Evolutionary conservation across 2,797 vertebrate genomes (phyloP).

Genomic region (Smutsia gigantea): DNA sequence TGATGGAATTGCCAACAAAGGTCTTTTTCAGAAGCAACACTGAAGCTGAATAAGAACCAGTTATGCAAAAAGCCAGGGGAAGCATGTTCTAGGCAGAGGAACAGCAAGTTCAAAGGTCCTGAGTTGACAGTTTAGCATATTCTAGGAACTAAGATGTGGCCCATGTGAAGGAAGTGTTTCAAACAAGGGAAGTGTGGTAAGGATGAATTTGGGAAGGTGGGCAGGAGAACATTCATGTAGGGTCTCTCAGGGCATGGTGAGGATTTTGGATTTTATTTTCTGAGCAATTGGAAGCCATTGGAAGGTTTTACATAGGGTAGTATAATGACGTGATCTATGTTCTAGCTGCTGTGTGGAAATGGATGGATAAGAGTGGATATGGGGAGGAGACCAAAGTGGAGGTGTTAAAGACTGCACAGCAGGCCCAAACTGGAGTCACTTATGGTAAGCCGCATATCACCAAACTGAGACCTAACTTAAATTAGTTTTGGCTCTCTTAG

Average conservation of each 20-base stretch:
- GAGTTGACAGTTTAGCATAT: neutral
- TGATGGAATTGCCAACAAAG: neutral
- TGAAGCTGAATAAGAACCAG: neutral
- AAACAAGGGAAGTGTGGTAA: neutral
- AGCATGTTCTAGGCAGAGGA: neutral
- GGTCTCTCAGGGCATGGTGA: neutral
- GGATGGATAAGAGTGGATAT: neutral
- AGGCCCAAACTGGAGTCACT: neutral
- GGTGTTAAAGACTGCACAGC: neutral
- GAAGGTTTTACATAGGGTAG: neutral
- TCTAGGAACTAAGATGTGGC: neutral
- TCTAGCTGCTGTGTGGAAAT: neutral
- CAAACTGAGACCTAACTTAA: neutral
- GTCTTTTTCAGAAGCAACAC: neutral
- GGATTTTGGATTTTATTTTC: neutral
- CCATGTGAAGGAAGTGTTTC: neutral
- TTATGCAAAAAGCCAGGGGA: neutral
- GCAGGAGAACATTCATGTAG: neutral
- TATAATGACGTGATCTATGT: neutral
- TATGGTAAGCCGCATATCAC: neutral
- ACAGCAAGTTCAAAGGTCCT: neutral
- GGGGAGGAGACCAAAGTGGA: neutral
- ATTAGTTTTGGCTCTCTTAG: neutral
- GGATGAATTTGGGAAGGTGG: neutral
- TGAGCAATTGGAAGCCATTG: neutral